phyloP scores from a whole-genome alignment of 92 coral and sea anemone species.

The Anthopleura xanthogrammica region DNA sequence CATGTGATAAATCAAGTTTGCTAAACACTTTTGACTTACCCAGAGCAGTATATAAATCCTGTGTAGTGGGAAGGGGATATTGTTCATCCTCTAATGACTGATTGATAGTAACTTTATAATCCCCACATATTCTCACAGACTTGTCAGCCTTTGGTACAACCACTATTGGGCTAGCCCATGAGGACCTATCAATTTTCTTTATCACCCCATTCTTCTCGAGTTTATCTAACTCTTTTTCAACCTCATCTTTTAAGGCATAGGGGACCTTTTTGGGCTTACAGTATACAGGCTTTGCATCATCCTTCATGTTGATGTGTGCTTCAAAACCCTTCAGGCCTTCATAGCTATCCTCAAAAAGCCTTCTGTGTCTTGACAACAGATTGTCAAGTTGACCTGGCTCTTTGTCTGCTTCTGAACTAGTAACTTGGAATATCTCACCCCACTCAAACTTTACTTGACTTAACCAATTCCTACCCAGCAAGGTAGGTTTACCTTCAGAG shows the following conservation, averaged over 20 bases:
- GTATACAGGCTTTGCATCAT: constrained; percentile 11
- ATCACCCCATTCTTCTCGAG: constrained; percentile 23
- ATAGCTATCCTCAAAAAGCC: constrained; percentile 28
- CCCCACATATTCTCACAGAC: constrained; percentile 42
- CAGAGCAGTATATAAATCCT: constrained; percentile 49
- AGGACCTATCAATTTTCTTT: constrained; percentile 20
- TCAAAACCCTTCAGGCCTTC: constrained; percentile 44
- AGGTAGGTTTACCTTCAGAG: constrained; percentile 39
- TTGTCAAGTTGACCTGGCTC: constrained; percentile 12
- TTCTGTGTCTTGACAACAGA: constrained; percentile 6
- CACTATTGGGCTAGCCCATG: constrained; percentile 48
- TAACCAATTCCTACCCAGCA: constrained; percentile 40
- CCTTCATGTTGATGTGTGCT: constrained; percentile 28
- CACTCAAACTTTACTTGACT: constrained; percentile 21
- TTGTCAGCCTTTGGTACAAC: constrained; percentile 49
- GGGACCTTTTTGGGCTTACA: constrained; percentile 16
- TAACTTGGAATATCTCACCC: constrained; percentile 29
- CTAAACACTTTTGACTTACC: constrained; percentile 45
- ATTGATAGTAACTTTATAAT: constrained; percentile 32
- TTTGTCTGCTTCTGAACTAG: not conserved
- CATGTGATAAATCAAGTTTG: constrained; percentile 53
- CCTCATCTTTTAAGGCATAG: constrained; percentile 12
- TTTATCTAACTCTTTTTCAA: constrained; percentile 22
- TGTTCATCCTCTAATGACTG: constrained; percentile 40
- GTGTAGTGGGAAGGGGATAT: constrained; percentile 42